Evolutionary conservation across 2,888 invertebrate genomes (phyloP).

Genomic region (Lingula anatina): DNA sequence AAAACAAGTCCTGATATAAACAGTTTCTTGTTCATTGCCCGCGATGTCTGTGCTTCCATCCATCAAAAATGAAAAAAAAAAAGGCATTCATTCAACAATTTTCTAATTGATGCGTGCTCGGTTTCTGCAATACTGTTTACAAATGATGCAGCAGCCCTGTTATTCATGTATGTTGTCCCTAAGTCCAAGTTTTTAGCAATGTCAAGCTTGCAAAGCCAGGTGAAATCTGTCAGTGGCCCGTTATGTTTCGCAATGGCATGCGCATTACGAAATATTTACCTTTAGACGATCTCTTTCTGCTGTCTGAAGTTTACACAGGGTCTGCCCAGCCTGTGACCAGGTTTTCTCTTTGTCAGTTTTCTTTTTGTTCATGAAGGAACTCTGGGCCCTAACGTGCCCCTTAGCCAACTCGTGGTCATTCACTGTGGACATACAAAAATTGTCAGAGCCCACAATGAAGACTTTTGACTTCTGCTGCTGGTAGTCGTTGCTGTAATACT

Average conservation of each 20-base stretch:
- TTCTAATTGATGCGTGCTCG: constrained; percentile 2
- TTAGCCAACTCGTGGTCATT: too few species aligned
- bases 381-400: too few species aligned
- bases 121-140: constrained; percentile 6
- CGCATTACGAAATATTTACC: constrained; percentile 10
- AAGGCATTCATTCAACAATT: not conserved
- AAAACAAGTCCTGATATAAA: constrained; percentile 4
- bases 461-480: too few species aligned
- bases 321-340: constrained; percentile 6
- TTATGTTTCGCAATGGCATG: constrained; percentile 11
- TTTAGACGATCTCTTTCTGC: constrained; percentile 6
- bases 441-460: too few species aligned
- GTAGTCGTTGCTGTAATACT: too few species aligned
- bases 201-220: constrained; percentile 8
- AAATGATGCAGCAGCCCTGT: constrained; percentile 11
- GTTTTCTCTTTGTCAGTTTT: too few species aligned
- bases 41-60: constrained; percentile 13
- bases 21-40: constrained; percentile 12
- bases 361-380: too few species aligned
- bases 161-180: constrained; percentile 9
- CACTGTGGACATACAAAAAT: too few species aligned
- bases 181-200: constrained; percentile 7
- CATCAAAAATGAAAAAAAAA: constrained; percentile 12
- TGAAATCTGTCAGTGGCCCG: constrained; percentile 8
- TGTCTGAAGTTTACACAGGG: constrained; percentile 3